A percentile compares a stretch with the other conserved stretches of the same genome.
These are phyloP conservation scores for Pteruthius melanotis DNA, from an alignment of 2,113 vertebrate species.

Conservation along the genomic window DNA sequence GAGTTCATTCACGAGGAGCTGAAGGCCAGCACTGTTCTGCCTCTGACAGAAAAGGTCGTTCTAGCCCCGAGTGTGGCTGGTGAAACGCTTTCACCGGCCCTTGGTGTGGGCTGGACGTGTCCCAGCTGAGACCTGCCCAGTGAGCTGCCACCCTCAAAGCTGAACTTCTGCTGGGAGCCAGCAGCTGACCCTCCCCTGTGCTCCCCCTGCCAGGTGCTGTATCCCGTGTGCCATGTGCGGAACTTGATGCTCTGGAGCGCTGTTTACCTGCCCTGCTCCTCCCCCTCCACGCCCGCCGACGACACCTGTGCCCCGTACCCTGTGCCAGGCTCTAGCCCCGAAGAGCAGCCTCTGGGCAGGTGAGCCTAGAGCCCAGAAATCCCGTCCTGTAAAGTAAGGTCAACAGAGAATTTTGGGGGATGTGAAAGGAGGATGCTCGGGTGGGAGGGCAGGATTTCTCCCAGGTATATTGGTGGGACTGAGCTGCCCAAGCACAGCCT, in stretches of 20 bases:
- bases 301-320: conserved; percentile 93
- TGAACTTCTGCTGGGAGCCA: not conserved
- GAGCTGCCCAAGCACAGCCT: not conserved
- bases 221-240: conserved; percentile 94
- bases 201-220: conserved; percentile 82
- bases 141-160: not conserved
- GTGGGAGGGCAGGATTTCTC: not conserved
- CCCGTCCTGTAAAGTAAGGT: conserved; percentile 69
- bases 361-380: conserved; percentile 75
- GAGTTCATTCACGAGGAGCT: not conserved
- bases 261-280: conserved; percentile 93
- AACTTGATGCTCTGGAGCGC: conserved; percentile 97
- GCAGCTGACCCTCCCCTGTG: not conserved
- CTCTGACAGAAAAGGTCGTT: not conserved
- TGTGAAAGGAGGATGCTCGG: not conserved
- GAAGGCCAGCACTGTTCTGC: not conserved
- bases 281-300: conserved; percentile 89
- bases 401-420: conserved; percentile 29
- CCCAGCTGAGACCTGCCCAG: not conserved
- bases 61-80: not conserved
- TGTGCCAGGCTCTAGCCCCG: conserved; percentile 82
- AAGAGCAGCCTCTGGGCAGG: conserved; percentile 90
- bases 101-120: not conserved
- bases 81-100: not conserved
- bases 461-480: accelerated